phyloP scores from a whole-genome alignment of 1,140 invertebrate genomes.

The Neuroterus valhalla region DNA sequence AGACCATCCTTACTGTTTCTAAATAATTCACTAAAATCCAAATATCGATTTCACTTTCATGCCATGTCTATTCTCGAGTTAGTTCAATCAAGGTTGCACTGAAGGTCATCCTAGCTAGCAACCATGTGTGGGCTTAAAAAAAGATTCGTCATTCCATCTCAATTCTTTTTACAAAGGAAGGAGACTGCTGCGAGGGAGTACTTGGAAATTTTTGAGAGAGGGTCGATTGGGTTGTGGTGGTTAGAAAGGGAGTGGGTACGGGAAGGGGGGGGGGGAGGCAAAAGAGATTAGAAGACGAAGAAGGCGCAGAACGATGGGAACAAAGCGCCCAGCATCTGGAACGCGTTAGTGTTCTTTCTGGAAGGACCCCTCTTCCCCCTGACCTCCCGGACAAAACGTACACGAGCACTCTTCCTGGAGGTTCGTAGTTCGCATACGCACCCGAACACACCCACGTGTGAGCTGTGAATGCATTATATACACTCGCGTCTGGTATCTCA shows the following conservation, averaged over 20 bases:
- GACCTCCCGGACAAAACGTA: conserved; percentile 38
- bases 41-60: too few species aligned
- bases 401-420: conserved; percentile 36
- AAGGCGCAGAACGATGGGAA: conserved; percentile 64
- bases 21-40: too few species aligned
- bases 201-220: conserved; percentile 23
- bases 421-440: conserved; percentile 34
- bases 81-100: too few species aligned
- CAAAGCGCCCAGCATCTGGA: conserved; percentile 72
- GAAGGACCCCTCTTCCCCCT: conserved; percentile 40
- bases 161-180: conserved; percentile 3
- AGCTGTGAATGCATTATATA: conserved; percentile 45
- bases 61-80: too few species aligned
- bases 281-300: conserved; percentile 24
- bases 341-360: conserved; percentile 68
- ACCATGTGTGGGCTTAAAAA: neutral
- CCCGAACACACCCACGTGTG: conserved; percentile 57
- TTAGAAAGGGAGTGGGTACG: conserved; percentile 30
- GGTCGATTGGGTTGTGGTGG: conserved; percentile 12
- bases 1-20: too few species aligned
- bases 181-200: neutral
- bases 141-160: neutral
- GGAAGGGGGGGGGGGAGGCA: conserved; percentile 31
- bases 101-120: too few species aligned
- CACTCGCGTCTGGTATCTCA: conserved; percentile 46